Conservation (phyloP, 2,113 vertebrate species). For the Ciconia maguari region DNA sequence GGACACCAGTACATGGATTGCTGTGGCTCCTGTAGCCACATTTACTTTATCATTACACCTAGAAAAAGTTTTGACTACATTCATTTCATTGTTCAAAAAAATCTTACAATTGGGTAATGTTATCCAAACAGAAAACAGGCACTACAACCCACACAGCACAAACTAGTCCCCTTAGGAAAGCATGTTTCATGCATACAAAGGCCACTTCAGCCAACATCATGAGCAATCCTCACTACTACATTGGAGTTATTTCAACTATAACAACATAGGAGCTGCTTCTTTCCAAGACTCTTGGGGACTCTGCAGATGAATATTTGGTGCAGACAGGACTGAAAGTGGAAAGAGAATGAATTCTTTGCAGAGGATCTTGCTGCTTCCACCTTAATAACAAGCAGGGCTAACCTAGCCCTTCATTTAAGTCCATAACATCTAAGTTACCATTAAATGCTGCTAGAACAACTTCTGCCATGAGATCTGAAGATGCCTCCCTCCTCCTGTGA, state of each 20-base stretch:
- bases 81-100: background rate
- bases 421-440: accelerated
- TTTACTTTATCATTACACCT: background rate
- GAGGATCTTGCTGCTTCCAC: background rate
- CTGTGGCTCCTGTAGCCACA: background rate
- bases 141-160: background rate
- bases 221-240: background rate
- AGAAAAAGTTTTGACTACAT: background rate
- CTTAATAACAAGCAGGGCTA: background rate
- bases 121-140: background rate
- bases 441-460: background rate
- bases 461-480: background rate
- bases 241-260: background rate
- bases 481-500: background rate
- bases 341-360: background rate
- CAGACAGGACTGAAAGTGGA: background rate
- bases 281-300: background rate
- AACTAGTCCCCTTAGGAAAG: background rate
- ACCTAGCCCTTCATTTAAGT: background rate
- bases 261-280: background rate
- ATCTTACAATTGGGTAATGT: background rate
- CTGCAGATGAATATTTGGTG: background rate
- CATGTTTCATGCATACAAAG: background rate
- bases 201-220: background rate
- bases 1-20: background rate